Percentiles rank a stretch among this genome's conserved stretches.
phyloP scores from a whole-genome alignment of 1,140 invertebrate genomes.

The Leptinotarsa defecta region DNA sequence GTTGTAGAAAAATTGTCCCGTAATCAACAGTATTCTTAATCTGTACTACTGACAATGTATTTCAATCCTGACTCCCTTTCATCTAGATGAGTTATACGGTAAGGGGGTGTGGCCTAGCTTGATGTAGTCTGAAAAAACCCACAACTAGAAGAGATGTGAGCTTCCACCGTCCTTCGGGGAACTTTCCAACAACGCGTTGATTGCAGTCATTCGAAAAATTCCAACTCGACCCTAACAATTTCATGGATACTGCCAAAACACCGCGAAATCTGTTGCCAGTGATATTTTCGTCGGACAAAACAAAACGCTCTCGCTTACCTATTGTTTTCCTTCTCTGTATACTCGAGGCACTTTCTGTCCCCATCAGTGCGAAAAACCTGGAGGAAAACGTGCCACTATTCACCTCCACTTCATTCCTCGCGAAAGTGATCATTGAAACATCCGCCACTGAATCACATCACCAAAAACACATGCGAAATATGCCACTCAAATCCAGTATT shows the following conservation, averaged over 20 bases:
- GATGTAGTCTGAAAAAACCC: too few relatives aligned
- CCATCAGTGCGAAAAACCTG: slow-evolving; percentile 55
- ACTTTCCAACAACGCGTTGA: neutral
- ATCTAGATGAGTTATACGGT: too few relatives aligned
- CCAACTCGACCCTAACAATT: neutral
- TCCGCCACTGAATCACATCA: slow-evolving; percentile 31
- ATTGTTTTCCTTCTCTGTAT: slow-evolving; percentile 52
- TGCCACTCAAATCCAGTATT: slow-evolving; percentile 2
- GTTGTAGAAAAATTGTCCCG: too few relatives aligned
- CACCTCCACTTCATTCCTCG: slow-evolving; percentile 41
- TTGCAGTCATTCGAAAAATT: neutral
- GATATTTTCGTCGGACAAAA: slow-evolving; percentile 5
- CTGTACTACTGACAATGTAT: too few relatives aligned
- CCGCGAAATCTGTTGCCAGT: slow-evolving; percentile 21
- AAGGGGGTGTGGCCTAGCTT: too few relatives aligned
- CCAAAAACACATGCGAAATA: slow-evolving; percentile 7
- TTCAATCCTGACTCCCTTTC: too few relatives aligned
- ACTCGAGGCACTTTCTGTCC: slow-evolving; percentile 60
- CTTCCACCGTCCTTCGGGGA: too few relatives aligned
- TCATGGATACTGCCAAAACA: neutral
- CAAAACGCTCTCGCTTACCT: slow-evolving; percentile 28
- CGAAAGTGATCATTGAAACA: slow-evolving; percentile 38
- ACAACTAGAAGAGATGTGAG: too few relatives aligned
- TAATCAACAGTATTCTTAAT: too few relatives aligned
- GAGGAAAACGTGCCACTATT: slow-evolving; percentile 29